Evolutionary conservation across 2,113 vertebrate species (phyloP), one percentile per base, ranked within the genome.

Genomic region (Salvator merianae): DNA sequence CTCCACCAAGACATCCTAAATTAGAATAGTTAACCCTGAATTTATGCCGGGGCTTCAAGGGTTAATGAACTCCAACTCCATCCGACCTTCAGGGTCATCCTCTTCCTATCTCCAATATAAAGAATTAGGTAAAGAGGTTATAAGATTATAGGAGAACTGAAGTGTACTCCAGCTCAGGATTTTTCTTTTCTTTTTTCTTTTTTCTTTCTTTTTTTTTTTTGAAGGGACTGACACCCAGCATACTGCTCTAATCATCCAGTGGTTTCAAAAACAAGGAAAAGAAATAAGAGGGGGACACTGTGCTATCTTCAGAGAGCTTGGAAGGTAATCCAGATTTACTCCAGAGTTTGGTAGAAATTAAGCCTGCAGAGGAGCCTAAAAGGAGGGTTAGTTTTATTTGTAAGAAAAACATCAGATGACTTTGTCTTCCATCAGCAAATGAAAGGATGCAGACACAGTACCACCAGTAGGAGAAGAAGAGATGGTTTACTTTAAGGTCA

Each of bases 1-100:
- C 82, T 92, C 94, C 88, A 94, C 88, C 91, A 12, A 92, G 92
- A 93, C 94, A 93, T 89, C 94, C 93, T 96, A 96, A 93, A 96
- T 97, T 94, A 93, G 96, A 85, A 90, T 91, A 93, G 95, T 97
- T 98, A 97, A 97, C 96, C 96, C 97, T 93, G 95, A 93, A 94
- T 96, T 94, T 86, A 91, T 88, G 83, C 90, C 86, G 95, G 96
- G 93, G 89, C 94, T 91, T 93, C 88, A 96, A 95, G 97, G 96
- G 97, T 98, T 98, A 98, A 98, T 97, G 95, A 96, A 96, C 95
- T 95, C 94, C 74, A 92, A 93, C 95, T 97, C 95, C 93, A 91
- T 88, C 85, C 94, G 96, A 96, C 96, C 96, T 90, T 86, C 38
- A 91, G 88, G 97, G 97, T 97, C 97, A 97, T 91, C 84, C 81